Conservation (phyloP, 2,888 invertebrate genomes). For the Drosophila buzzatii region DNA sequence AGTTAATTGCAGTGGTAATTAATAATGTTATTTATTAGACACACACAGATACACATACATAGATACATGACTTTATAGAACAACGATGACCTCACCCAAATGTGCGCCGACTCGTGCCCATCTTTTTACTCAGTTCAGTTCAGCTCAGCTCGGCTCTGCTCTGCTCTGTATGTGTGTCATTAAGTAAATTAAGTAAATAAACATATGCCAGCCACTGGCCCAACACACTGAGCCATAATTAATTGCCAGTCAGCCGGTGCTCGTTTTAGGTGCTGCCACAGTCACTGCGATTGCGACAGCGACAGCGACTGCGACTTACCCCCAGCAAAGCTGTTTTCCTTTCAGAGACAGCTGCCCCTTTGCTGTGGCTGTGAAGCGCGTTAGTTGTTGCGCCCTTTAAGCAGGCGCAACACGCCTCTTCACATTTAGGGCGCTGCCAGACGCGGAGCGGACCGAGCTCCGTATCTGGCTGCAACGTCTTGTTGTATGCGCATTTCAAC, state of each 20-base stretch:
- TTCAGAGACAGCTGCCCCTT: background rate
- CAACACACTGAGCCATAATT: conserved; percentile 68
- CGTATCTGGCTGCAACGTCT: conserved; percentile 16
- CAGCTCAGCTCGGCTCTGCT: conserved; percentile 22
- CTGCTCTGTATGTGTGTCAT: conserved; percentile 68
- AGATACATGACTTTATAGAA: conserved; percentile 40
- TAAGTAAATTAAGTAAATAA: conserved; percentile 83
- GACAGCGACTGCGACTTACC: conserved; percentile 26
- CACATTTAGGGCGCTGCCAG: conserved; percentile 11
- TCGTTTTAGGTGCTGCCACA: conserved; percentile 49
- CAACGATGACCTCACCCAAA: conserved; percentile 81
- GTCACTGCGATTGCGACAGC: conserved; percentile 13
- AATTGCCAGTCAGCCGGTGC: conserved; percentile 80
- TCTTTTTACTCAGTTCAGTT: conserved; percentile 36
- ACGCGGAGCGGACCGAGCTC: background rate
- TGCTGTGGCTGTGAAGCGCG: conserved; percentile 66
- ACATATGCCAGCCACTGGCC: conserved; percentile 75
- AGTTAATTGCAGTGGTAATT: conserved; percentile 82
- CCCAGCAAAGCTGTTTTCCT: conserved; percentile 33
- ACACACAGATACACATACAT: background rate
- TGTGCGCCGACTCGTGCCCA: conserved; percentile 68
- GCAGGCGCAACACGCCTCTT: conserved; percentile 39
- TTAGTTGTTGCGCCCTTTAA: conserved; percentile 82
- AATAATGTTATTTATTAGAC: conserved; percentile 81
- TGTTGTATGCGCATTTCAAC: conserved; percentile 76